A percentile compares a stretch with the other conserved stretches of the same genome.
Conservation (phyloP, 1,140 invertebrate genomes). For the Drosophila athabasca region DNA sequence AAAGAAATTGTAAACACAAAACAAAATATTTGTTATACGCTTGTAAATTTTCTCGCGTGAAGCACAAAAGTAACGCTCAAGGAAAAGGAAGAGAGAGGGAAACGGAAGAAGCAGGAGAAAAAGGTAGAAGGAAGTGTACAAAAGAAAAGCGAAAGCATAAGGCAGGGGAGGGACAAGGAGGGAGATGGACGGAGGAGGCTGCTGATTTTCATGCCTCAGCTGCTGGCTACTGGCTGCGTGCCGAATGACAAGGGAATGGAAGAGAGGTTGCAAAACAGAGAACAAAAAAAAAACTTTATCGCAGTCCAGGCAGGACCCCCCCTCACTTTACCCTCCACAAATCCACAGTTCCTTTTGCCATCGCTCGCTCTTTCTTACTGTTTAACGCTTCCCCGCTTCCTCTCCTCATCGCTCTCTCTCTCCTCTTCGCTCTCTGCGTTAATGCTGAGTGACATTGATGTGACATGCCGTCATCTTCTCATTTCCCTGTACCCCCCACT, state of each 20-base stretch:
- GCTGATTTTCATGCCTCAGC: conserved; percentile 61
- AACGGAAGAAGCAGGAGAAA: background rate
- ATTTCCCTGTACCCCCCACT: background rate
- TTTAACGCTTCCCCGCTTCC: too few relatives aligned
- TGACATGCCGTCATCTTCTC: conserved; percentile 75
- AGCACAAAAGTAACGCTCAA: conserved; percentile 24
- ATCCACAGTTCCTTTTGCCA: too few relatives aligned
- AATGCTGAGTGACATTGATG: conserved; percentile 81
- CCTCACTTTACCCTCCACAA: background rate
- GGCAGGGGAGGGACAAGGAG: background rate
- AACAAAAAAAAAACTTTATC: conserved; percentile 68
- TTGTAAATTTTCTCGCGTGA: conserved; percentile 72
- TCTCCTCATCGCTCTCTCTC: background rate
- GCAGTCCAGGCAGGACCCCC: conserved; percentile 58
- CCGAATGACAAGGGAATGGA: background rate
- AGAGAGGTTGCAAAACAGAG: background rate
- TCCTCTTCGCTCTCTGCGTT: conserved; percentile 22
- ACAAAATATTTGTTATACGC: conserved; percentile 81
- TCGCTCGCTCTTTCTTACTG: too few relatives aligned
- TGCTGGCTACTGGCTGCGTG: conserved; percentile 39
- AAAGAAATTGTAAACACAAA: conserved; percentile 69
- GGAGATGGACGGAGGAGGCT: conserved; percentile 40
- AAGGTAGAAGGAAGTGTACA: conserved; percentile 15
- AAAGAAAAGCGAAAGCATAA: conserved; percentile 59
- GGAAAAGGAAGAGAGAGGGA: conserved; percentile 26